A percentile compares a stretch with the other conserved stretches of the same genome.
Evolutionary conservation across 2,888 invertebrate genomes (phyloP).

Genomic region (Scaptomyza cyrtandrae): DNA sequence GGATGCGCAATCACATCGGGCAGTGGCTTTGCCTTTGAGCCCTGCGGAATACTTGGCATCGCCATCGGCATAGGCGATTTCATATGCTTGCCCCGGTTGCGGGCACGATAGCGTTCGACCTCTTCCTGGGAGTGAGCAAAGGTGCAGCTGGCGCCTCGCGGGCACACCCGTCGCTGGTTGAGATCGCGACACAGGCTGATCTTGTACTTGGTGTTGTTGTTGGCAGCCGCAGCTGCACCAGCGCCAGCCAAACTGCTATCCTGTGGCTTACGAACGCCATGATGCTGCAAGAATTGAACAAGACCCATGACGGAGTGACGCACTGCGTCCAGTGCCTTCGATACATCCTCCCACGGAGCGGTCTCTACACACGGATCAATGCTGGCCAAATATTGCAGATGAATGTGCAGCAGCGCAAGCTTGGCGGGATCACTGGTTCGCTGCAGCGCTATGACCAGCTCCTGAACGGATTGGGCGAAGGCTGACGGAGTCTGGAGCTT

Average conservation of each 20-base stretch:
- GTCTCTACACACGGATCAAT: conserved; percentile 93
- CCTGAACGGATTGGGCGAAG: conserved; percentile 95
- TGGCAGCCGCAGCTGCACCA: conserved; percentile 84
- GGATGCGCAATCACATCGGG: conserved; percentile 32
- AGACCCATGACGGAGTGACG: conserved; percentile 90
- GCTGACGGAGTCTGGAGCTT: conserved; percentile 97
- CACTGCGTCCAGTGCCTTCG: conserved; percentile 89
- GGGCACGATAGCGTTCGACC: conserved; percentile 91
- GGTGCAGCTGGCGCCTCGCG: conserved; percentile 93
- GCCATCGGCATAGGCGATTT: conserved; percentile 70
- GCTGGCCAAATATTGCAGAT: conserved; percentile 92
- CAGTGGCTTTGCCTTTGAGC: conserved; percentile 64
- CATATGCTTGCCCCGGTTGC: conserved; percentile 86
- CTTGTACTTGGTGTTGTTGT: conserved; percentile 92
- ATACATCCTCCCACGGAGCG: conserved; percentile 88
- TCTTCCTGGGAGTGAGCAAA: conserved; percentile 97
- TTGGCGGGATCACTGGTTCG: conserved; percentile 94
- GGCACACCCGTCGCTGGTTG: conserved; percentile 91
- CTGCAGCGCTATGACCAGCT: conserved; percentile 95
- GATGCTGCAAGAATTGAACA: conserved; percentile 91
- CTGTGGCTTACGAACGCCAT: conserved; percentile 88
- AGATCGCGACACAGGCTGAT: conserved; percentile 96
- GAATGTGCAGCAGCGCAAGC: conserved; percentile 90
- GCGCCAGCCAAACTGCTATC: conserved; percentile 85
- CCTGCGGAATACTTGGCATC: conserved; percentile 31